Conservation (phyloP, 2,113 vertebrate species). For the Labeo catla region DNA sequence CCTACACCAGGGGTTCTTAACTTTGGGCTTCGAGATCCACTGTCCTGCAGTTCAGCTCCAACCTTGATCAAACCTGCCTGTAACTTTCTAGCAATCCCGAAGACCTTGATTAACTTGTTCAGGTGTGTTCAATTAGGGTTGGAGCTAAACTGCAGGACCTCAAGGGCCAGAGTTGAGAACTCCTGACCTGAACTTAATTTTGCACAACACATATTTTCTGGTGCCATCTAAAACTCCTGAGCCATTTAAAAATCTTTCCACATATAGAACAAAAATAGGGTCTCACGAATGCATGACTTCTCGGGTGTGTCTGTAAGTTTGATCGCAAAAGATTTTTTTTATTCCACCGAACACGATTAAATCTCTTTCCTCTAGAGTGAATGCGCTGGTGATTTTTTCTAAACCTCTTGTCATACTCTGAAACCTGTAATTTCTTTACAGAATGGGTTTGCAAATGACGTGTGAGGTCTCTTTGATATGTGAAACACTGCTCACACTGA, state of each 20-base stretch:
- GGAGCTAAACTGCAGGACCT: no score
- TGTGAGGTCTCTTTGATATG: not conserved
- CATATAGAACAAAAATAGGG: not conserved
- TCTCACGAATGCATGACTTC: not conserved
- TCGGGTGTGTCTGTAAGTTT: not conserved
- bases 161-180: no score
- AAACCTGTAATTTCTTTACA: not conserved
- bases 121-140: no score
- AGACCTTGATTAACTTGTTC: no score
- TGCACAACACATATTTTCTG: not conserved
- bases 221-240: not conserved
- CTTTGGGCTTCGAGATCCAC: no score
- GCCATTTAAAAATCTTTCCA: not conserved
- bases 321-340: not conserved
- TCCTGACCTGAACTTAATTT: not conserved
- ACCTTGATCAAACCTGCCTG: no score
- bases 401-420: not conserved
- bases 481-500: not conserved
- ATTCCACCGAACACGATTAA: not conserved
- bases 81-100: no score
- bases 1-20: no score
- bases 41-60: no score
- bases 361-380: not conserved
- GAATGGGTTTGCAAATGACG: not conserved
- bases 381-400: not conserved